phyloP scores from a whole-genome alignment of 2,113 vertebrate genomes.

The Osmerus mordax region DNA sequence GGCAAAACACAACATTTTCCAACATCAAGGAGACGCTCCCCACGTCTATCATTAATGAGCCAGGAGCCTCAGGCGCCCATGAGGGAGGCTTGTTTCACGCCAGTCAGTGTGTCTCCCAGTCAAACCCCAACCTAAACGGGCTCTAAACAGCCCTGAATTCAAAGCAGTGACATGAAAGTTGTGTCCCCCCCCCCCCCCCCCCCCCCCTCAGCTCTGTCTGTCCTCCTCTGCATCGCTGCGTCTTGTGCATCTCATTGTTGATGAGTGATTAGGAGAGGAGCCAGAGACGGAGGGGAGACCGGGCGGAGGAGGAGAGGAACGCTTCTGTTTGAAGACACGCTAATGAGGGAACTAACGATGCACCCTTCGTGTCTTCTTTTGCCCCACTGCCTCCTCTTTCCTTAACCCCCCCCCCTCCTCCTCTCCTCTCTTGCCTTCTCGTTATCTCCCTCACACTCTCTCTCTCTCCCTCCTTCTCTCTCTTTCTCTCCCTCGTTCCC shows the following conservation, averaged over 20 bases:
- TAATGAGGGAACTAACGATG: constrained; percentile 4
- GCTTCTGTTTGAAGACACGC: background rate
- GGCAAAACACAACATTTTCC: too few relatives aligned
- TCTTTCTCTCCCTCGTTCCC: background rate
- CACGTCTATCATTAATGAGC: too few relatives aligned
- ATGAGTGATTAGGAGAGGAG: background rate
- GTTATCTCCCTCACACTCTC: background rate
- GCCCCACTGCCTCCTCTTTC: background rate
- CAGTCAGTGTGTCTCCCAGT: too few relatives aligned
- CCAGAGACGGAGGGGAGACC: background rate
- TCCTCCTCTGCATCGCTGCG: too few relatives aligned
- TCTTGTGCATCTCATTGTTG: background rate
- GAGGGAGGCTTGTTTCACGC: too few relatives aligned
- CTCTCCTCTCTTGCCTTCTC: background rate
- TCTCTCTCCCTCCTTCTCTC: background rate
- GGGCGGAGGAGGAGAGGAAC: background rate
- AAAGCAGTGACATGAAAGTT: too few relatives aligned
- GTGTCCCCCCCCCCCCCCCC: too few relatives aligned
- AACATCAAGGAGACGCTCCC: too few relatives aligned
- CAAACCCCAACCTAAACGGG: too few relatives aligned
- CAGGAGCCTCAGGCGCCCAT: too few relatives aligned
- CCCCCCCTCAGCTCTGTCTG: background rate
- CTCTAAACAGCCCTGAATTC: too few relatives aligned
- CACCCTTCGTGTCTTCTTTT: background rate
- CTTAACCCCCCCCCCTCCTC: background rate